Evolutionary conservation across 2,113 vertebrate species (phyloP).

Genomic region (Phaethornis superciliosus): DNA sequence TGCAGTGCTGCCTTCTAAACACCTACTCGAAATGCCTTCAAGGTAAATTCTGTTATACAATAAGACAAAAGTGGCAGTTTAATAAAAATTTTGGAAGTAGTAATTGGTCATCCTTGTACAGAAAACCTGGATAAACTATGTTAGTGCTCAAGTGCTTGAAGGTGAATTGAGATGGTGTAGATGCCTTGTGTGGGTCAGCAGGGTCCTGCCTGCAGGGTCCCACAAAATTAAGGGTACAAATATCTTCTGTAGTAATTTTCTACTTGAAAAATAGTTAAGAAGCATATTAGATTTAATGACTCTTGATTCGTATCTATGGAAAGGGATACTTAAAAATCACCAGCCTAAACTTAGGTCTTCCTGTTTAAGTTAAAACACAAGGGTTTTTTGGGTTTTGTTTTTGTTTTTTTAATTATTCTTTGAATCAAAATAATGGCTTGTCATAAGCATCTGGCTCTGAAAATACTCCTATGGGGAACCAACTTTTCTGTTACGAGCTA

Average conservation of each 20-base stretch:
- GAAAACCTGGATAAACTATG: not conserved
- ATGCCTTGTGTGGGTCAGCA: not conserved
- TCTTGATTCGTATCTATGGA: not conserved
- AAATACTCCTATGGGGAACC: not conserved
- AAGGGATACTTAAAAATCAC: not conserved
- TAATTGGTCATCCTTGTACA: not conserved
- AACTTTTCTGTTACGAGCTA: not conserved
- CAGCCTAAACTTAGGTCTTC: not conserved
- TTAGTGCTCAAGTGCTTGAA: not conserved
- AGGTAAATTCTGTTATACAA: not conserved
- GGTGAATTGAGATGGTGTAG: not conserved
- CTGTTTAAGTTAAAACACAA: not conserved
- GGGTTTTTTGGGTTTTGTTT: too few species aligned
- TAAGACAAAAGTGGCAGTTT: not conserved
- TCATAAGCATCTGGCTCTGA: not conserved
- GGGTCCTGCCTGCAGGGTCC: not conserved
- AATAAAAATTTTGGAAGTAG: not conserved
- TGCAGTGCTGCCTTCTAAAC: not conserved
- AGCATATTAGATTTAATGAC: not conserved
- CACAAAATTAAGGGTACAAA: not conserved
- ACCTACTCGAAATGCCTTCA: not conserved
- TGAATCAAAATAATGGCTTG: not conserved
- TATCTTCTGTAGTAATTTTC: not conserved
- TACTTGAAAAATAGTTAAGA: not conserved
- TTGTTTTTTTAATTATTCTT: not conserved